These are phyloP conservation scores for Thunnus albacares DNA, from an alignment of 2,797 vertebrate genomes.

Conservation along the genomic window DNA sequence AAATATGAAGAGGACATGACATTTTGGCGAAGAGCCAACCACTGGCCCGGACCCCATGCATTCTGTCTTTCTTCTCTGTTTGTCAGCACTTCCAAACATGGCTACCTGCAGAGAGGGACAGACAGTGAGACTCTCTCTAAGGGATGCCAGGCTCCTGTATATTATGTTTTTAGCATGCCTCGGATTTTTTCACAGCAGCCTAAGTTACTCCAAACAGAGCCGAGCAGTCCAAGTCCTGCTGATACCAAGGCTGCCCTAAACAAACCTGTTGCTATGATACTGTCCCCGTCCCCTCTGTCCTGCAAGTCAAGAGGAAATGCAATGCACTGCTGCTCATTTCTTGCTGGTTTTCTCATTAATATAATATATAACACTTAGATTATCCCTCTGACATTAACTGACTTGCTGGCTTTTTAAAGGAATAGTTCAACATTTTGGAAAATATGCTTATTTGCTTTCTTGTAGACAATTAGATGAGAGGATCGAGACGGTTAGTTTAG, in stretches of 20 bases:
- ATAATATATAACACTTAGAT: not conserved
- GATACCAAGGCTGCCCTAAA: conserved; percentile 79
- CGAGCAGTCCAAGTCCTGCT: conserved; percentile 72
- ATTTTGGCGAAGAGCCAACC: conserved; percentile 66
- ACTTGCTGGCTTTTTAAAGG: too few species aligned
- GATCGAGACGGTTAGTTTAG: not conserved
- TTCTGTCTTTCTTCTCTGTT: conserved; percentile 83
- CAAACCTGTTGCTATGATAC: conserved; percentile 81
- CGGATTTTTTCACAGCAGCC: conserved; percentile 85
- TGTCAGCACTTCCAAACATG: conserved; percentile 90
- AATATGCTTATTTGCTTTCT: too few species aligned
- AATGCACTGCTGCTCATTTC: conserved; percentile 25
- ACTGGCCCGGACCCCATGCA: conserved; percentile 60
- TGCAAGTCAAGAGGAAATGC: conserved; percentile 37
- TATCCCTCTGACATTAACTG: not conserved
- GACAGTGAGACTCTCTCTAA: conserved; percentile 80
- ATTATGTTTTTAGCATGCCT: conserved; percentile 88
- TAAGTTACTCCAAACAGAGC: conserved; percentile 86
- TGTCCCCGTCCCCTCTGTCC: conserved; percentile 40
- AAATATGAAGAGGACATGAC: conserved; percentile 58
- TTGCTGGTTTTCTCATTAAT: conserved; percentile 17
- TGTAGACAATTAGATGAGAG: too few species aligned
- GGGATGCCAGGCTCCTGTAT: conserved; percentile 85
- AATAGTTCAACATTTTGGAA: too few species aligned
- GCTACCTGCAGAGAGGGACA: conserved; percentile 83